Conservation (phyloP, 2,113 vertebrate genomes). For the Amia ocellicauda region DNA sequence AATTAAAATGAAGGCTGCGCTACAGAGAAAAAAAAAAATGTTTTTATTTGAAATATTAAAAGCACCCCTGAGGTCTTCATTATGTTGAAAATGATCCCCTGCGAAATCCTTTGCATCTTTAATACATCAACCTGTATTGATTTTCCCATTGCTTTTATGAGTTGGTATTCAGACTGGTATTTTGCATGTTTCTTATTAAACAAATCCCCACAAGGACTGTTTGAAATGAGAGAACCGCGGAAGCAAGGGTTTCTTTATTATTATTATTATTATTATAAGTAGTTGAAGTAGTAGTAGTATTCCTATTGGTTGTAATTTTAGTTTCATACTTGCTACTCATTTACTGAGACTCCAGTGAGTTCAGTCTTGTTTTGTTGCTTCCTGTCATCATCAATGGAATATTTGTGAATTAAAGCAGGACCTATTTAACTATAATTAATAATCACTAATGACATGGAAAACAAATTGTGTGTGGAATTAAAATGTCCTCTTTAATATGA, state of each 20-base stretch:
- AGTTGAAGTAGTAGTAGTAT: too few relatives aligned
- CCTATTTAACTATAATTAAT: too few relatives aligned
- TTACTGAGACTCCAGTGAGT: too few relatives aligned
- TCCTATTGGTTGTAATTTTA: too few relatives aligned
- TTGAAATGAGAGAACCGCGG: not conserved
- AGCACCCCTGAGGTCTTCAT: constrained; percentile 23
- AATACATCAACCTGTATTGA: not conserved
- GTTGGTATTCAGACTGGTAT: not conserved
- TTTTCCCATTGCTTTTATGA: constrained; percentile 9
- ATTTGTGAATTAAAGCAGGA: too few relatives aligned
- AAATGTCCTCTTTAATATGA: too few relatives aligned
- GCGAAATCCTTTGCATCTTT: constrained; percentile 15
- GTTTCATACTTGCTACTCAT: too few relatives aligned
- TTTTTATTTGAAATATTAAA: constrained; percentile 28
- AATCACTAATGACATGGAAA: too few relatives aligned
- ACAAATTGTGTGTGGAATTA: too few relatives aligned
- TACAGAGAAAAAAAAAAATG: not conserved
- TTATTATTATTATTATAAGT: too few relatives aligned
- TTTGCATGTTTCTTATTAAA: not conserved
- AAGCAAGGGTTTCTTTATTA: not conserved
- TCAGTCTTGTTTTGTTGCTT: too few relatives aligned
- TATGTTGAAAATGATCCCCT: constrained; percentile 17
- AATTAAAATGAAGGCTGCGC: constrained; percentile 17
- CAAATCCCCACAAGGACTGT: not conserved
- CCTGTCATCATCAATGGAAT: too few relatives aligned